Evolutionary conservation across 2,113 vertebrate species (phyloP), one percentile per base, ranked within the genome.

Genomic region (Pristiophorus japonicus): DNA sequence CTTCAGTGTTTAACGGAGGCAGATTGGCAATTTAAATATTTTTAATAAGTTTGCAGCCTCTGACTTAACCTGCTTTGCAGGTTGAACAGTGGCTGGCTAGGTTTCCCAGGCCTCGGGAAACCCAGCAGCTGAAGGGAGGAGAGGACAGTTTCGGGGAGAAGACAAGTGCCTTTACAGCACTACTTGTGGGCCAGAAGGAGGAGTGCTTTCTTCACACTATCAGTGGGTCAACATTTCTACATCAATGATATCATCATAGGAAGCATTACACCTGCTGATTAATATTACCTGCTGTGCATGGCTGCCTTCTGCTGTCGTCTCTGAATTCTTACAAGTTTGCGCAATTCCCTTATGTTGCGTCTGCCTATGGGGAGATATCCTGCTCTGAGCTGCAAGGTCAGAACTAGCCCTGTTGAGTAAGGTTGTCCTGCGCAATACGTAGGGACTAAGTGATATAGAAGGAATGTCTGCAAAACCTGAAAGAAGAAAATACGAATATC

Each of bases 401-500:
- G 98, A 97, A 95, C 97, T 98, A 95, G 96, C 97, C 96, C 98
- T 96, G 34, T 96, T 97, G 20, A 96, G 97, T 95, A 97, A 96
- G 0, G 97, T 97, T 65, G 98, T 98, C 96, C 97, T 98, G 2
- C 96, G 96, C 24, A 98, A 95, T 96, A 98, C 96, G 16, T 97
- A 98, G 0, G 98, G 98, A 96, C 98, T 98, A 55, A 96, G 96
- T 95, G 98, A 98, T 87, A 97, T 98, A 0, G 97, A 51, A 0
- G 98, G 98, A 95, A 98, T 98, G 95, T 98, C 98, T 55, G 98
- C 97, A 97, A 98, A 98, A 24, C 98, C 98, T 99, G 93, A 30
- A 90, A 96, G 45, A 96, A 65, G 95, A 95, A 73, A 45, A 95
- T 30, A 92, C 0, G 14, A 38, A 34, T 24, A 84, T 92, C 88